Evolutionary conservation across 2,888 invertebrate genomes (phyloP).

Genomic region (Eubasilissa splendida): DNA sequence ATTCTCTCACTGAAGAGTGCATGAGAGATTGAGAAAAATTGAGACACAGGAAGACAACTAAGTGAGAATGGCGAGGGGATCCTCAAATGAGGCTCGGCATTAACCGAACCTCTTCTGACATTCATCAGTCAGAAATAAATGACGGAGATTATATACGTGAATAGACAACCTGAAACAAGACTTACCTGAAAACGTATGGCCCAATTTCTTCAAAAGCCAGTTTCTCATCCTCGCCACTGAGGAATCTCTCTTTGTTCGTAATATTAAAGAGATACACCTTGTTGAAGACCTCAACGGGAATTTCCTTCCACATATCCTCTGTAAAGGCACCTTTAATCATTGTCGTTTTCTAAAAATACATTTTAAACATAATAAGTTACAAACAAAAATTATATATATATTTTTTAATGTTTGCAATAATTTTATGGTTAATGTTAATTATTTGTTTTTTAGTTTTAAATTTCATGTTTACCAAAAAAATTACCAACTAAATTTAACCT

Average conservation of each 20-base stretch:
- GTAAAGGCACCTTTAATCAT: constrained; percentile 74
- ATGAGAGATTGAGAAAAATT: background rate
- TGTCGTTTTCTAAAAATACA: constrained; percentile 67
- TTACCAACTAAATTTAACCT: too few species aligned
- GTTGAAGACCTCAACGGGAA: constrained; percentile 78
- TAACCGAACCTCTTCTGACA: too few species aligned
- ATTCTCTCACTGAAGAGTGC: too few species aligned
- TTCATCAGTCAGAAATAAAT: too few species aligned
- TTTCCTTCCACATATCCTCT: constrained; percentile 76
- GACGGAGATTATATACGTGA: too few species aligned
- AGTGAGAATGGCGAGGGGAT: background rate
- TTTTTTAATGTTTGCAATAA: too few species aligned
- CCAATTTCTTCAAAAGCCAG: constrained; percentile 82
- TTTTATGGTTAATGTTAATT: too few species aligned
- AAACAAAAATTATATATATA: too few species aligned
- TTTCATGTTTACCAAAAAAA: too few species aligned
- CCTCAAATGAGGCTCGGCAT: background rate
- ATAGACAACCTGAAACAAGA: background rate
- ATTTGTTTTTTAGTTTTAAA: too few species aligned
- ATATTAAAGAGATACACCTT: constrained; percentile 84
- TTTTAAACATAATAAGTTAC: too few species aligned
- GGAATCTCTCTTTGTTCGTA: constrained; percentile 82
- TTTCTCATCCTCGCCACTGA: constrained; percentile 76
- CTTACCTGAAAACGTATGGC: constrained; percentile 88
- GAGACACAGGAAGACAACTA: background rate